These are phyloP conservation scores for Nemotelus pantherinus DNA, from an alignment of 2,888 invertebrate species.

Conservation along the genomic window DNA sequence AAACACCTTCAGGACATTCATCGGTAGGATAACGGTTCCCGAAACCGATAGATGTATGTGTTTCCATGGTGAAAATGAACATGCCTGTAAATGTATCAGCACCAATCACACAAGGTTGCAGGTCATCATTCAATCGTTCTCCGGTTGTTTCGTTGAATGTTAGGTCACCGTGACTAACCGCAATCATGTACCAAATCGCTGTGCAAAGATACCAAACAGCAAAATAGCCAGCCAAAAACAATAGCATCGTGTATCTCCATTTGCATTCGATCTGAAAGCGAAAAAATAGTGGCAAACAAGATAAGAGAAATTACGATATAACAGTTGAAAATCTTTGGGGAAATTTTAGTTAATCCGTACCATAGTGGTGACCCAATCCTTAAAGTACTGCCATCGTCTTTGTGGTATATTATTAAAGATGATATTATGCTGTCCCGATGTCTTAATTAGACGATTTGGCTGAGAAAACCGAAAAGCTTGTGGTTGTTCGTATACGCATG, in stretches of 20 bases:
- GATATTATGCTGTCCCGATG: constrained; percentile 62
- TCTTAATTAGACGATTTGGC: constrained; percentile 58
- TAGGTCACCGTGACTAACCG: constrained; percentile 80
- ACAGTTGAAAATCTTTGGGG: too few species aligned
- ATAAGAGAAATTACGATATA: too few species aligned
- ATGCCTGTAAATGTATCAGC: constrained; percentile 72
- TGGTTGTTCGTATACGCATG: constrained; percentile 21
- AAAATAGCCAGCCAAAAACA: constrained; percentile 87
- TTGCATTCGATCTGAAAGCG: constrained; percentile 70
- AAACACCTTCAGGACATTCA: constrained; percentile 85
- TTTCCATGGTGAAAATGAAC: constrained; percentile 87
- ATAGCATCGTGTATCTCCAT: constrained; percentile 91
- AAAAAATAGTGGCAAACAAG: constrained; percentile 50
- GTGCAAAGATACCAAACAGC: constrained; percentile 83
- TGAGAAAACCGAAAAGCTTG: neutral
- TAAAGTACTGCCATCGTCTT: constrained; percentile 78
- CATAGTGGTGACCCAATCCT: constrained; percentile 87
- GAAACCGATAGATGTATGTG: constrained; percentile 86
- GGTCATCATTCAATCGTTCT: constrained; percentile 64
- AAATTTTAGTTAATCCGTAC: constrained; percentile 70
- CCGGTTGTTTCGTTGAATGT: constrained; percentile 67
- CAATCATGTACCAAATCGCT: constrained; percentile 79
- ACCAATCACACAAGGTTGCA: constrained; percentile 68
- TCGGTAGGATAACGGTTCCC: constrained; percentile 83
- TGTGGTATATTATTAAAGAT: constrained; percentile 65